Conservation (phyloP, 2,888 invertebrate species). For the Zaprionus lineosus region DNA sequence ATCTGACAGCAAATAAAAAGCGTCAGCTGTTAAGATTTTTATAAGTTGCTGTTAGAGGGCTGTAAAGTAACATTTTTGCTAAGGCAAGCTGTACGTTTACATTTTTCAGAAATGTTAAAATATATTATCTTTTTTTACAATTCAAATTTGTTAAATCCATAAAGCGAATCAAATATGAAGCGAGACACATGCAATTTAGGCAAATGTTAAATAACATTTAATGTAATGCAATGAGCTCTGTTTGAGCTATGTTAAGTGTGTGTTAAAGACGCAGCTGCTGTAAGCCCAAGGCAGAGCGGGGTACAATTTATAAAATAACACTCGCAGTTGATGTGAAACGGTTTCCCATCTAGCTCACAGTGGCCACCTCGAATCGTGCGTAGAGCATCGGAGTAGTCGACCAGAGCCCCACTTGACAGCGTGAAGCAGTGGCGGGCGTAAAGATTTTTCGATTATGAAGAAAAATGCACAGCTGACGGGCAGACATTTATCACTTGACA, state of each 20-base stretch:
- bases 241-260: not conserved
- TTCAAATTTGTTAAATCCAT: too few relatives aligned
- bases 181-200: not conserved
- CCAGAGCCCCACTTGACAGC: too few relatives aligned
- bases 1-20: too few relatives aligned
- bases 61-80: not conserved
- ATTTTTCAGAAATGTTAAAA: not conserved
- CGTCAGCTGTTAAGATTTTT: too few relatives aligned
- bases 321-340: too few relatives aligned
- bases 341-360: too few relatives aligned
- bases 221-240: too few relatives aligned
- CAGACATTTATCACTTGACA: slow-evolving; percentile 62
- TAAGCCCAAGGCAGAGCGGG: not conserved
- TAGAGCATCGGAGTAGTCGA: slow-evolving; percentile 30
- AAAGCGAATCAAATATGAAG: too few relatives aligned
- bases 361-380: too few relatives aligned
- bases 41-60: not conserved
- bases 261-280: not conserved
- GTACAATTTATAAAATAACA: too few relatives aligned
- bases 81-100: not conserved
- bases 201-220: too few relatives aligned
- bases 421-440: slow-evolving; percentile 29
- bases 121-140: too few relatives aligned
- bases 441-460: slow-evolving; percentile 71
- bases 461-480: slow-evolving; percentile 66